Base-by-base conservation (phyloP, 2,113 vertebrate genomes). In the Gila orcuttii region DNA sequence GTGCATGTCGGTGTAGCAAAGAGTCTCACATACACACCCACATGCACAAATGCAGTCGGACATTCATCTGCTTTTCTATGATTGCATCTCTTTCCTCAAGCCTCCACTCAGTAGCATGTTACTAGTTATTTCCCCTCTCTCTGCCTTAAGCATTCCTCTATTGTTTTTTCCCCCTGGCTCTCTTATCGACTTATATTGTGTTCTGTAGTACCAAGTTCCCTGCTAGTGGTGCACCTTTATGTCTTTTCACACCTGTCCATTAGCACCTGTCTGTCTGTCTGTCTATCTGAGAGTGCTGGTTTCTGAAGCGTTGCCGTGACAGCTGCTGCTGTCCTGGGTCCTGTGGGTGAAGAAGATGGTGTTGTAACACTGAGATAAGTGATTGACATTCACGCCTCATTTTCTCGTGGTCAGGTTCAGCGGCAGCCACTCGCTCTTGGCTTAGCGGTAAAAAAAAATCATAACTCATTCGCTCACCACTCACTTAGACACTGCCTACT, bases 371-470 rank as follows among this genome's bases (percentile, higher is more conserved):
- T 68, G 77, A 64, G 33, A 47, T 75, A 64, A 80, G 79, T 83
- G 86, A 88, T 77, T 85, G 84, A 86, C 79, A 85, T 86, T 81
- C 85, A 87, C 47, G 82, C 69, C 76, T 86, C 52, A 71, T 83
- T 87, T 87, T 85, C 68, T 85, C 59, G 25, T 39, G 52, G 42
- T 64, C 64, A 39, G 68, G 73, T 55, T 78, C 59, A 42, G 23
- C 25, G 36, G 7, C 74, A 79, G 66, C 17, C 36, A 15, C 71
- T 25, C 21, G n/a, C 69, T 28, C 23, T 60, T 62, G 50, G 77
- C 17, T 47, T 9, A 3, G 59, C 8, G 2, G 39, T 31, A n/a
- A 57, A 87, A 52, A 42, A 69, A 71, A 5, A 4, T 7, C 52
- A 80, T 69, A 87, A 79, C 17, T 31, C n/a, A 42, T 52, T 74